These are phyloP conservation scores for Alviniconcha marisindica DNA, from an alignment of 1,140 invertebrate species.

Conservation along the genomic window DNA sequence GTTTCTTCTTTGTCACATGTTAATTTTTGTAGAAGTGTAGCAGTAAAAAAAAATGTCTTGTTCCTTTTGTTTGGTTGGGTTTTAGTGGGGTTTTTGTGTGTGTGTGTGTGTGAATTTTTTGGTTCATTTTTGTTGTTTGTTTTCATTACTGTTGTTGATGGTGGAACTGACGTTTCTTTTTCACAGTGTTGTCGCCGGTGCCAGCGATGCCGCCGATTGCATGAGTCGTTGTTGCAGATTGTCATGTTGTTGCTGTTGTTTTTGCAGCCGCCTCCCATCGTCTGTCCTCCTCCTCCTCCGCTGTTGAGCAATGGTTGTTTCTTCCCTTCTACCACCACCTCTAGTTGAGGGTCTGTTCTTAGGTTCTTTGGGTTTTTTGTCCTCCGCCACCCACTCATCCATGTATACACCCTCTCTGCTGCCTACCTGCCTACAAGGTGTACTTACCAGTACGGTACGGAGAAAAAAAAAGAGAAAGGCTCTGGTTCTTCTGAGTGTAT, in stretches of 20 bases:
- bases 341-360: constrained; percentile 22
- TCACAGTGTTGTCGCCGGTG: no score
- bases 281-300: constrained; percentile 19
- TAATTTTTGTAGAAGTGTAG: no score
- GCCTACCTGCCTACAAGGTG: no score
- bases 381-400: neutral
- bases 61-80: neutral
- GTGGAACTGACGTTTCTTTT: neutral
- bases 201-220: no score
- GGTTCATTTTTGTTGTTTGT: neutral
- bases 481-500: no score
- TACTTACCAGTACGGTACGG: no score
- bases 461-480: no score
- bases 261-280: constrained; percentile 5
- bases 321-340: constrained; percentile 17
- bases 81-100: neutral
- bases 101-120: no score
- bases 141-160: neutral
- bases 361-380: neutral
- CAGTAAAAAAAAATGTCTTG: no score
- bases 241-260: neutral
- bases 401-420: no score
- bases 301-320: neutral
- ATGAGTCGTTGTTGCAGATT: neutral
- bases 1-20: no score